Conservation (phyloP, 1,140 invertebrate species). For the Hypothenemus hampei region DNA sequence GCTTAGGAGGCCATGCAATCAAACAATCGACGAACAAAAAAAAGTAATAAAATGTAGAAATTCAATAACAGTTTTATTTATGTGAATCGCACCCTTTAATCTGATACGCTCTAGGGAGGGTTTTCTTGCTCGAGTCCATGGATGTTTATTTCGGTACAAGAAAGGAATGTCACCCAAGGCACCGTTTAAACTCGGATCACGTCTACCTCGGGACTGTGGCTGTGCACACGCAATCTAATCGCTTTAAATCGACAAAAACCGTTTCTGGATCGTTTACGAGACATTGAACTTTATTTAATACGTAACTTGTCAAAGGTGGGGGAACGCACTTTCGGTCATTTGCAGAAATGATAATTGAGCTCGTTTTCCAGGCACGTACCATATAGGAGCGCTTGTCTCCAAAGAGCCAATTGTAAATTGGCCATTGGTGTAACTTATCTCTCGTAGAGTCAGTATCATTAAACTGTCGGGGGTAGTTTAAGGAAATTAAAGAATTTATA, state of each 20-base stretch:
- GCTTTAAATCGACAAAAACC: not conserved
- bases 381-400: no score
- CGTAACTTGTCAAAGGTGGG: not conserved
- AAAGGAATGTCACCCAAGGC: not conserved
- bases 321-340: not conserved
- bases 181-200: constrained; percentile 9
- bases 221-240: no score
- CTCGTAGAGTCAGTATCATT: no score
- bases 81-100: constrained; percentile 3
- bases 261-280: not conserved
- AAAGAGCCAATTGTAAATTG: no score
- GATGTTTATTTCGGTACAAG: constrained; percentile 9
- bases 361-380: not conserved
- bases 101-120: not conserved
- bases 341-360: not conserved
- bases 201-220: no score
- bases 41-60: no score
- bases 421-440: no score
- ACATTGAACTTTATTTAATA: not conserved
- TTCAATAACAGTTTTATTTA: constrained; percentile 4
- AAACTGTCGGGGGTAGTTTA: no score
- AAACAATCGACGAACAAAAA: no score
- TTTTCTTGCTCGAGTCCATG: not conserved
- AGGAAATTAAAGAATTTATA: no score
- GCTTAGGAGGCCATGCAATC: no score